Evolutionary conservation across 2,888 invertebrate genomes (phyloP), one percentile per base, ranked within the genome.

Genomic region (Sussaba pulchella): DNA sequence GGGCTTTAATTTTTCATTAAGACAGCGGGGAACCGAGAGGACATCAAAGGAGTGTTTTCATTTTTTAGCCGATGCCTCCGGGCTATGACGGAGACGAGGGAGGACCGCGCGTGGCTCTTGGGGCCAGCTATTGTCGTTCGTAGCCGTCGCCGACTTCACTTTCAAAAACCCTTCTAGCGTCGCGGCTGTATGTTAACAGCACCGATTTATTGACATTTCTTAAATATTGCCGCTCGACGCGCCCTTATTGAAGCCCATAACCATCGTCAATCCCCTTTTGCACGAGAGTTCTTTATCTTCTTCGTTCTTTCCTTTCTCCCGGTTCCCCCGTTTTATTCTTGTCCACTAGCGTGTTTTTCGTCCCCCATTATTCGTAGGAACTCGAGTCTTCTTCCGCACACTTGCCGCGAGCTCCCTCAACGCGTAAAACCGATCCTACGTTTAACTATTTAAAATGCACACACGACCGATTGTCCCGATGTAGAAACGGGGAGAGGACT

Each of bases 1-100:
- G 89, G 90, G 89, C 90, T 92, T 92, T 91, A 92, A 92, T 92
- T 92, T 91, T 92, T 92, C 91, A 92, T 92, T 91, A 91, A 90
- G 88, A 89, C 87, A 87, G 86, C 88, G 87, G 85, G 66, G 26
- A 26, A 24, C 64, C 14, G 77, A 66, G 76, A 84, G 86, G 83
- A 91, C 89, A 89, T 92, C 91, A 91, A 91, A 92, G 90, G 84
- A 87, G 84, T 88, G 87, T 86, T 88, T 91, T 88, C 88, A 88
- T 91, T 91, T 91, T 91, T 91, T 89, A 87, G 88, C 86, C 86
- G 85, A 87, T 89, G 90, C 90, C 91, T 86, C 82, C 85, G 80
- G 91, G 91, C 90, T 85, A 86, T 85, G 83, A n/a, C 86, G 77
- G 83, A 77, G 82, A 82, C 83, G 82, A 81, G 84, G 85, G 81